Evolutionary conservation across 2,888 invertebrate genomes (phyloP).

Genomic region (Romanomermis culicivorax): DNA sequence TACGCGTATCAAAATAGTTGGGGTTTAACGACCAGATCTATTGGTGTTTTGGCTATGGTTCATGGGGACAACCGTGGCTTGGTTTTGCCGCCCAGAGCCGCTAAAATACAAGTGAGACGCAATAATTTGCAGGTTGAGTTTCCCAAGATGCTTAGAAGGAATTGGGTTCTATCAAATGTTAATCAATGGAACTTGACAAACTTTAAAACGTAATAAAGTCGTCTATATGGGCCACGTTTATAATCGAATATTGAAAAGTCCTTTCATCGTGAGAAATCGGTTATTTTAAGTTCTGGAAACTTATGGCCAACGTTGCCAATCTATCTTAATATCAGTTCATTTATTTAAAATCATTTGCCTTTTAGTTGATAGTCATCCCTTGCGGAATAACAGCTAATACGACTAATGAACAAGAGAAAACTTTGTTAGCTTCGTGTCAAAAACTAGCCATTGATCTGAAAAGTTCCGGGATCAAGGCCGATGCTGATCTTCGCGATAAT

Average conservation of each 20-base stretch:
- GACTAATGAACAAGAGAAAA: slow-evolving; percentile 45
- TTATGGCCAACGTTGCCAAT: too few species aligned
- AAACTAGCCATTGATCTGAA: slow-evolving; percentile 33
- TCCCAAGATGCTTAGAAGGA: not conserved
- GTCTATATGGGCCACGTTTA: too few species aligned
- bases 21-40: slow-evolving; percentile 90
- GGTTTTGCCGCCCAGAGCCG: slow-evolving; percentile 78
- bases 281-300: too few species aligned
- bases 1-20: slow-evolving; percentile 89
- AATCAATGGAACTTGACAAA: slow-evolving; percentile 2
- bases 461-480: slow-evolving; percentile 47
- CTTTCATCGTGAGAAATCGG: too few species aligned
- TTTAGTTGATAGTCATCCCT: slow-evolving; percentile 57
- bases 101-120: slow-evolving; percentile 47
- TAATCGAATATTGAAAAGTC: too few species aligned
- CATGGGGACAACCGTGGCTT: slow-evolving; percentile 91
- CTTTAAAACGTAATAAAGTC: not conserved
- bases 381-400: slow-evolving; percentile 77
- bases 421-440: slow-evolving; percentile 44
- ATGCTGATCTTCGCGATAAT: slow-evolving; percentile 72
- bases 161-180: slow-evolving; percentile 5
- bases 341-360: too few species aligned
- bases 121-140: too few species aligned
- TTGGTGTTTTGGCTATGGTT: slow-evolving; percentile 52
- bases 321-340: too few species aligned